Evolutionary conservation across 2,113 vertebrate species (phyloP), one percentile per base, ranked within the genome.

Genomic region (Sturnira hondurensis): DNA sequence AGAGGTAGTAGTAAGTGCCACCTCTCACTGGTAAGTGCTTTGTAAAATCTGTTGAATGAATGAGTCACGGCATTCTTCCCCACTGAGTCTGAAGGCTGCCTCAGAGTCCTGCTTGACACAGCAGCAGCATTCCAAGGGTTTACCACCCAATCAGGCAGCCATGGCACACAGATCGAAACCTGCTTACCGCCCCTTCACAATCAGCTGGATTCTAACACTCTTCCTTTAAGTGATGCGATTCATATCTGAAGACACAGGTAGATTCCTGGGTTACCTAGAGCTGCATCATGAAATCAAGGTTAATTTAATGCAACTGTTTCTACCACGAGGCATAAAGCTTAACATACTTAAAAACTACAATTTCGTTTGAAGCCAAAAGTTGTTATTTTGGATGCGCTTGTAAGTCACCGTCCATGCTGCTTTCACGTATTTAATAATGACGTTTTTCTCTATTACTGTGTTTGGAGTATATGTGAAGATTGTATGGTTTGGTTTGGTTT

Each of bases 401-500:
- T 74, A 85, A 86, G 56, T 89, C 78, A 67, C 54, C 68, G 31
- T 83, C 16, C 4, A 24, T 63, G 56, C n/a, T 81, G 45, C 56
- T 61, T 89, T 31, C 68, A 74, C 63, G 56, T 61, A n/a, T 77
- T 89, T 74, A 88, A 93, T 78, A 93, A 58, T 67, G 73, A 81
- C 63, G n/a, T 26, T 84, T 85, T 85, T 78, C 80, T 84, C 56
- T 91, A 86, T 89, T 76, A 90, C 70, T 94, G 63, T 83, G 84
- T 89, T 89, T 89, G n/a, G 28, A 87, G 56, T 61, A 78, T 56
- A 84, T 50, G 78, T 93, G 70, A 77, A 91, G 52, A 36, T 33
- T 86, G 13, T 38, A 16, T n/a, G 0, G n/a, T 43, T 73, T 54
- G 36, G 12, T 26, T 74, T 74, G 31, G 5, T 63, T 33, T 54